These are phyloP conservation scores for Pyrocoelia pectoralis DNA, from an alignment of 2,888 invertebrate species.

Conservation along the genomic window DNA sequence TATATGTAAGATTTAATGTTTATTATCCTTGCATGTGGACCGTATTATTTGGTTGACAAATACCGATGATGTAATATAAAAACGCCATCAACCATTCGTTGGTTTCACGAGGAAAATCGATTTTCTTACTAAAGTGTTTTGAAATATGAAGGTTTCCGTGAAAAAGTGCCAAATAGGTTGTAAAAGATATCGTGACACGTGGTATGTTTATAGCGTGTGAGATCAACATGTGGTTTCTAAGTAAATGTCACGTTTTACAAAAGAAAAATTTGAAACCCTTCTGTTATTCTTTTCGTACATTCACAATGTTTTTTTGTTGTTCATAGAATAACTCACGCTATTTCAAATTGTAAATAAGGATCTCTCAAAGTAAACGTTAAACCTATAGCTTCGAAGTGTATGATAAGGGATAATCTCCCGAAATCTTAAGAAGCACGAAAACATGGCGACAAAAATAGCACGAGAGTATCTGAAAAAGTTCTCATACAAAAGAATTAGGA, in stretches of 20 bases:
- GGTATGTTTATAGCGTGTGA: conserved; percentile 34
- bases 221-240: conserved; percentile 27
- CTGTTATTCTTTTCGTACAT: too few species aligned
- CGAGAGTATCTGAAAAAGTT: background rate
- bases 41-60: conserved; percentile 7
- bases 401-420: background rate
- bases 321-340: background rate
- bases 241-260: background rate
- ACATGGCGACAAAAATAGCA: background rate
- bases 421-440: background rate
- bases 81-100: conserved; percentile 20
- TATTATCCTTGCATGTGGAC: background rate
- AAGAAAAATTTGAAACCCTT: background rate
- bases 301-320: too few species aligned
- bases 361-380: background rate
- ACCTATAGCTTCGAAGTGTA: background rate
- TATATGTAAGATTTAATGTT: conserved; percentile 7
- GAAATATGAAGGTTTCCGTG: conserved; percentile 23
- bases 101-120: conserved; percentile 28
- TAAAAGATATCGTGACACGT: conserved; percentile 25
- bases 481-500: background rate
- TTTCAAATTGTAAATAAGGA: background rate
- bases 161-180: conserved; percentile 17
- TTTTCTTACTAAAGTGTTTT: conserved; percentile 25
- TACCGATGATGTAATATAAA: background rate